Percentiles rank a stretch among this genome's conserved stretches.
Evolutionary conservation across 2,797 vertebrate genomes (phyloP).

Genomic region (Clarias fuscus): DNA sequence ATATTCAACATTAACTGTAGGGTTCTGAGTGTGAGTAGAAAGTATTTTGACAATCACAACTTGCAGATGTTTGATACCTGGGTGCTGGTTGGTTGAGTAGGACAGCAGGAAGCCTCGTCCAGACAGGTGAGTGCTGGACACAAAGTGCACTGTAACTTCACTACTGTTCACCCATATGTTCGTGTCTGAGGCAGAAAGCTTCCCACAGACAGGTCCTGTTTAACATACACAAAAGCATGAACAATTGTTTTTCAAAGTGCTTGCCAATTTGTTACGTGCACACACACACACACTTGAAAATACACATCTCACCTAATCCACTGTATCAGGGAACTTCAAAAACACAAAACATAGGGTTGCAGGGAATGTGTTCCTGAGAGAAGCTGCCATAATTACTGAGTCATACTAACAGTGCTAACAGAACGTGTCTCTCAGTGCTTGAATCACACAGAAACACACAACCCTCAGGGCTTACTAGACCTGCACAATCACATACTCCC

Average conservation of each 20-base stretch:
- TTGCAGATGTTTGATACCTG: conserved; percentile 64
- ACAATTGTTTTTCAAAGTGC: conserved; percentile 9
- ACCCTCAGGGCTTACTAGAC: conserved; percentile 25
- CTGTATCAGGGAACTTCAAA: conserved; percentile 9
- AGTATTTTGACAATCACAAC: background rate
- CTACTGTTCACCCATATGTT: conserved; percentile 74
- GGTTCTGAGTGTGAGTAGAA: background rate
- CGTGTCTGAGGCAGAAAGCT: conserved; percentile 57
- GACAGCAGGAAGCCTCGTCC: conserved; percentile 86
- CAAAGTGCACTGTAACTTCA: conserved; percentile 76
- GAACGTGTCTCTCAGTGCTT: background rate
- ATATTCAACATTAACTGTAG: background rate
- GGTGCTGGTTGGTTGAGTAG: conserved; percentile 77
- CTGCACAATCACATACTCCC: conserved; percentile 21
- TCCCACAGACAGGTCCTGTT: conserved; percentile 83
- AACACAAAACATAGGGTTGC: conserved; percentile 21
- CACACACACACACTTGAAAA: conserved; percentile 4
- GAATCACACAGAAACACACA: conserved; percentile 29
- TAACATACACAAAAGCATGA: conserved; percentile 42
- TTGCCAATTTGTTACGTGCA: conserved; percentile 12
- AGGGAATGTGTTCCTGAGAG: background rate
- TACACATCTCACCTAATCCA: conserved; percentile 13
- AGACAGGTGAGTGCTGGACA: conserved; percentile 78
- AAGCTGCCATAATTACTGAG: conserved; percentile 25
- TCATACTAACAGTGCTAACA: conserved; percentile 26